Evolutionary conservation across 2,888 invertebrate species (phyloP).

Genomic region (Ctena decussata): DNA sequence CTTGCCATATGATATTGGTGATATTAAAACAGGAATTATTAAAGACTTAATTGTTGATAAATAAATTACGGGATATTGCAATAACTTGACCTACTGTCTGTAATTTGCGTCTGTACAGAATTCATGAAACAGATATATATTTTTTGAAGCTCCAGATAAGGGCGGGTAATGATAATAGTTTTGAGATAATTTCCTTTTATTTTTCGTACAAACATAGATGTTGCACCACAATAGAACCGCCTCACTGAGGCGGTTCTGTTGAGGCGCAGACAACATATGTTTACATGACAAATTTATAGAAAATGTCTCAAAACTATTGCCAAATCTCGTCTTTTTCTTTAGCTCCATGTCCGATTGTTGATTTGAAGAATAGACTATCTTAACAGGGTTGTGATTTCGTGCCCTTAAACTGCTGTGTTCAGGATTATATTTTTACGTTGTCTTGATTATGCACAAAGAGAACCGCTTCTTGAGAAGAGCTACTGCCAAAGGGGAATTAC

Average conservation of each 20-base stretch:
- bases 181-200: no score
- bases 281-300: no score
- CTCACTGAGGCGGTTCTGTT: no score
- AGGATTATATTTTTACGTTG: not conserved
- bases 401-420: not conserved
- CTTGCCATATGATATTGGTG: not conserved
- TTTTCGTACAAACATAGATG: no score
- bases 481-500: constrained; percentile 19
- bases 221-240: no score
- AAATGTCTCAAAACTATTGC: no score
- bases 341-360: not conserved
- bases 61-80: constrained; percentile 13
- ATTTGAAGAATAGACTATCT: not conserved
- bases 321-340: no score
- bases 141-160: no score
- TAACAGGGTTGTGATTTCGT: not conserved
- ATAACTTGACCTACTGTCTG: not conserved
- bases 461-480: not conserved
- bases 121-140: not conserved
- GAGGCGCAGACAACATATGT: no score
- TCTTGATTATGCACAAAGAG: not conserved
- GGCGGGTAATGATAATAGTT: no score
- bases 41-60: not conserved
- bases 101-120: not conserved
- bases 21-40: not conserved